Evolutionary conservation across 2,888 invertebrate species (phyloP), one percentile per base, ranked within the genome.

Genomic region (Actias luna): DNA sequence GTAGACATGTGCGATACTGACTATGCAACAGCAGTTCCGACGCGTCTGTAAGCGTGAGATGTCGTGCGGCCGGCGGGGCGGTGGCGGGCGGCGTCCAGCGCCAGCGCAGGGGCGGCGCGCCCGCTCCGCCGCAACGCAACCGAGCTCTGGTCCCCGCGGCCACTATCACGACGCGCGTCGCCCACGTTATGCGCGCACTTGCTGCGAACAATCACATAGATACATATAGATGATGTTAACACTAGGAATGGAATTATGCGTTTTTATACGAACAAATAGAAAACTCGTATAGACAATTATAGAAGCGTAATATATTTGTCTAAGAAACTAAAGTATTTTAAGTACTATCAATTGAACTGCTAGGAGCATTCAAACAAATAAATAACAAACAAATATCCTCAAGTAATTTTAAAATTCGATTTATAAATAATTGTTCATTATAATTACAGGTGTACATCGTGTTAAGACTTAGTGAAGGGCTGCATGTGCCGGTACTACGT

Each of bases 131-230:
- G 80, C 97, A 97, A 16, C 95, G 95, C 62, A 97, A 87, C 16
- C 94, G 89, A 59, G 95, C 93, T 60, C 93, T 93, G 0, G 93
- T 92, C 62, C 96, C 95, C 67, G 94, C 93, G 18, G 94, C 93
- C 72, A 93, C 94, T 39, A 93, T 89, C 70, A 96, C 82, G 65
- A 89, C 82, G 77, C 95, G 95, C 1, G 96, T 95, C 83, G 97
- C 95, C 57, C 97, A 96, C 16, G 96, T 96, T 60, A 98, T 95
- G 74, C 96, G 94, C 16, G 97, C 97, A 50, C 96, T 95, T 59
- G 94, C 97, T 96, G 80, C 14, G 22, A 12, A 39, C 5, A 59
- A 27, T 57, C 22, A n/a, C 42, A 18, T 0, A 18, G 36, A 42
- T 8, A 36, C 25, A 12, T 16, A 16, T 36, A 16, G 16, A n/a